Base-by-base conservation (phyloP, 2,113 vertebrate species). In the Labrus mixtus region DNA sequence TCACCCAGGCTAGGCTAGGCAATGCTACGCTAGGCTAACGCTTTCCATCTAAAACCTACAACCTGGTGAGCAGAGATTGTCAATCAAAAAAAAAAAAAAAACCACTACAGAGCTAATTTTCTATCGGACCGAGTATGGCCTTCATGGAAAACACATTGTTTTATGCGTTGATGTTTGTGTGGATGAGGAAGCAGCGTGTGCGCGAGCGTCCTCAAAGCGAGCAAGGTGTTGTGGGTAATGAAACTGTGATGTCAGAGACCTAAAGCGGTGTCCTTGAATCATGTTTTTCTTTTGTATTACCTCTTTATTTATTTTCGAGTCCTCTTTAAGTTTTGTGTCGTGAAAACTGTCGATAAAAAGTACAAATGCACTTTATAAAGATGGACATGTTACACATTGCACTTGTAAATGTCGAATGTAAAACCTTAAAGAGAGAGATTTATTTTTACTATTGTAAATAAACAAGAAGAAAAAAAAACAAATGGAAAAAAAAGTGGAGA, bases 371-470 rank as follows among this genome's bases (percentile, higher is more conserved):
- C 92, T 92, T 92, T 92, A 93, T 87, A 37, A 51, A 87, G 90
- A 82, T 89, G 89, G 85, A 91, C 73, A 83, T 90, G 90, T 88
- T 90, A 91, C 91, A 92, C 87, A 87, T 93, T 93, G 91, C 91
- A 93, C 92, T 92, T 91, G 91, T 93, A 93, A 88, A 93, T 93
- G 91, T 93, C 71, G 90, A 93, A 93, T 93, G 91, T 91, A 93
- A 83, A 92, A 92, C 86, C 77, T 88, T 73, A 78, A 90, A 83
- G 65, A 90, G 81, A 93, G 85, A 92, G 76, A 87, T 93, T 93
- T 91, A 92, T 93, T 93, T 93, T 93, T 93, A 87, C 56, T 92
- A 92, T 86, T 92, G 92, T 93, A 92, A 74, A 93, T 90, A 88
- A 84, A 64, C 12, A 53, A 64, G 59, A 73, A 23, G 43, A 10